phyloP scores from a whole-genome alignment of 2,113 vertebrate species.

The Craseonycteris thonglongyai region DNA sequence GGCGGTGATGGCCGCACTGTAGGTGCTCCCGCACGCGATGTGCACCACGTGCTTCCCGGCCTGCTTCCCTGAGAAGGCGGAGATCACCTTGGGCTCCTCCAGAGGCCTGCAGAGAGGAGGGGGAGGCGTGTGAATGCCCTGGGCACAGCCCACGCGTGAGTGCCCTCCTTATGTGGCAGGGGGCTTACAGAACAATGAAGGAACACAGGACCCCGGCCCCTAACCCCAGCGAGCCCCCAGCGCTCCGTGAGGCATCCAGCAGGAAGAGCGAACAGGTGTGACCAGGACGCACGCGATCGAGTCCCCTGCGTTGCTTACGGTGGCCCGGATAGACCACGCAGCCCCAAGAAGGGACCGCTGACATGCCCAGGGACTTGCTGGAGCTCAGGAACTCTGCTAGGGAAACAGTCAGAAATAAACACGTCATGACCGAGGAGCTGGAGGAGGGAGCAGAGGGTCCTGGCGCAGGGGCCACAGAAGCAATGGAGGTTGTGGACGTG shows the following conservation, averaged over 20 bases:
- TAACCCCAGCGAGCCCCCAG: neutral
- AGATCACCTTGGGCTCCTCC: constrained; percentile 93
- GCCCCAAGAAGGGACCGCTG: neutral
- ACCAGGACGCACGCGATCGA: neutral
- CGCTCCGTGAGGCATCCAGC: neutral
- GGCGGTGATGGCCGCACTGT: constrained; percentile 94
- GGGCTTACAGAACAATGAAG: neutral
- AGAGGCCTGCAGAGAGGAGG: constrained; percentile 83
- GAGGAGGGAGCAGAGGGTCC: neutral
- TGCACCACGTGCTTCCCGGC: constrained; percentile 92
- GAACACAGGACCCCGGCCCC: neutral
- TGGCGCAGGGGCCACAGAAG: no score
- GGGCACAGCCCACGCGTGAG: neutral
- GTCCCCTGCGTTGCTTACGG: neutral
- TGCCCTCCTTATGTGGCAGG: neutral
- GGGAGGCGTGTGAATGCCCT: neutral
- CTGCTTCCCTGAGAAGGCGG: constrained; percentile 92
- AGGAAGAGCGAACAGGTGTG: neutral
- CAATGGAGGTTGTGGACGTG: fast-evolving
- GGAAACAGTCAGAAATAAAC: neutral
- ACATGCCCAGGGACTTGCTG: neutral
- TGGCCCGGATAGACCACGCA: neutral
- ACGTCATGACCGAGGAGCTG: neutral
- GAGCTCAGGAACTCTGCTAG: neutral
- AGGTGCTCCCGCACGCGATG: constrained; percentile 95